phyloP scores from a whole-genome alignment of 2,888 invertebrate genomes.

The Elysia crispata region DNA sequence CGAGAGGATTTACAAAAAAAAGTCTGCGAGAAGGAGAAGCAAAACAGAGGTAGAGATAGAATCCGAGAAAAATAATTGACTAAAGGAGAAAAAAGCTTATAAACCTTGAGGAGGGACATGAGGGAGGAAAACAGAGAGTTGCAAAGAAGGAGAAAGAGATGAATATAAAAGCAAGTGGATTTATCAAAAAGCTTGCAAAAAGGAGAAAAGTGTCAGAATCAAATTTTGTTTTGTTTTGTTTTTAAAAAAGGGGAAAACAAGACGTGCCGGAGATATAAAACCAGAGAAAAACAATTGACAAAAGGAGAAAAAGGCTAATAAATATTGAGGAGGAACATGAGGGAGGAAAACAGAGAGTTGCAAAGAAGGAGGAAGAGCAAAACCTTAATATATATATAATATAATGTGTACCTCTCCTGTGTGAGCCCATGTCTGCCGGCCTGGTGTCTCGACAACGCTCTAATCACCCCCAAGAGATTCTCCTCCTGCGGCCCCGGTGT shows the following conservation, averaged over 20 bases:
- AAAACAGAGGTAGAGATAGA: no score
- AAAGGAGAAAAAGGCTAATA: background rate
- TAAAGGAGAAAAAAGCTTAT: background rate
- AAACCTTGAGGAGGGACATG: no score
- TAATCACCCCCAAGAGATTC: conserved; percentile 84
- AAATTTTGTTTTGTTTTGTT: no score
- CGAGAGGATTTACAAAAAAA: no score
- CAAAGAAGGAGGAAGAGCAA: background rate
- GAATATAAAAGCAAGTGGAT: no score
- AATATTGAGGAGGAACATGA: no score
- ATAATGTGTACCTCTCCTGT: conserved; percentile 34
- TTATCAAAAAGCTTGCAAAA: no score
- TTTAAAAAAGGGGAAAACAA: no score
- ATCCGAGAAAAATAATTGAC: background rate
- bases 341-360: background rate
- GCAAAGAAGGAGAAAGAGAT: background rate
- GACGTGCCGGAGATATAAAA: no score
- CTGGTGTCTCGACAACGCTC: conserved; percentile 86
- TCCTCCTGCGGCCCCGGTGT: conserved; percentile 83
- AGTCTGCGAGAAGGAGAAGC: no score
- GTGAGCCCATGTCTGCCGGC: conserved; percentile 79
- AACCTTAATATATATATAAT: no score
- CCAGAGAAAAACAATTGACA: background rate
- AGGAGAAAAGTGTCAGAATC: no score
- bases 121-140: background rate